Conservation (phyloP, 2,797 vertebrate genomes). For the Chlorospingus flavigularis region DNA sequence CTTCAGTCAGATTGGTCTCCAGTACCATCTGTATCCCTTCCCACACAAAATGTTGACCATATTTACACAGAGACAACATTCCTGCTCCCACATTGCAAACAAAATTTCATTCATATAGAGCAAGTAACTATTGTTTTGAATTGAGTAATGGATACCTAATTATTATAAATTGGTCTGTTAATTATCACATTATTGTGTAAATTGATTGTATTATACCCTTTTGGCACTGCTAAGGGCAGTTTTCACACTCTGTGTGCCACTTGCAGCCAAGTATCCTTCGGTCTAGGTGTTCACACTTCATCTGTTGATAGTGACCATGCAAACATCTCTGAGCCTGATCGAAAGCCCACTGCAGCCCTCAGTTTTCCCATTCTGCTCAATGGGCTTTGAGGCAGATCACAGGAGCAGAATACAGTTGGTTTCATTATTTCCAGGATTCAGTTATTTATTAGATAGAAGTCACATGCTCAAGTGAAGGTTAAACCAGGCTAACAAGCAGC, state of each 20-base stretch:
- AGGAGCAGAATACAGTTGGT: not conserved
- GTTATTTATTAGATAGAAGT: not conserved
- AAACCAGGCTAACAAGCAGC: not conserved
- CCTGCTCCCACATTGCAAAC: not conserved
- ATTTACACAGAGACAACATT: not conserved
- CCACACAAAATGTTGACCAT: not conserved
- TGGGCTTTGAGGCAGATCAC: not conserved
- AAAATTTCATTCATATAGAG: not conserved
- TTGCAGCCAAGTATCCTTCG: not conserved
- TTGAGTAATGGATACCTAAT: not conserved
- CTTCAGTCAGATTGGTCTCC: not conserved
- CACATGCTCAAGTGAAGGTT: not conserved
- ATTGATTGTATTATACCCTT: not conserved
- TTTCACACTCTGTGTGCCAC: not conserved
- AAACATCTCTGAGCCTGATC: not conserved
- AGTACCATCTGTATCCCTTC: not conserved
- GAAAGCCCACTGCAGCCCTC: not conserved
- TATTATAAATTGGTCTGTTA: not conserved
- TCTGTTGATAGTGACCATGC: not conserved
- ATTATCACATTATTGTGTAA: not conserved
- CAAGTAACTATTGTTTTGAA: not conserved
- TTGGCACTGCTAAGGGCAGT: not conserved
- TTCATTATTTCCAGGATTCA: not conserved
- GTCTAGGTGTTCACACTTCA: not conserved
- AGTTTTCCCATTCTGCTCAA: not conserved